Base-by-base conservation (phyloP, 1,140 invertebrate genomes). In the Melanaphis sacchari region DNA sequence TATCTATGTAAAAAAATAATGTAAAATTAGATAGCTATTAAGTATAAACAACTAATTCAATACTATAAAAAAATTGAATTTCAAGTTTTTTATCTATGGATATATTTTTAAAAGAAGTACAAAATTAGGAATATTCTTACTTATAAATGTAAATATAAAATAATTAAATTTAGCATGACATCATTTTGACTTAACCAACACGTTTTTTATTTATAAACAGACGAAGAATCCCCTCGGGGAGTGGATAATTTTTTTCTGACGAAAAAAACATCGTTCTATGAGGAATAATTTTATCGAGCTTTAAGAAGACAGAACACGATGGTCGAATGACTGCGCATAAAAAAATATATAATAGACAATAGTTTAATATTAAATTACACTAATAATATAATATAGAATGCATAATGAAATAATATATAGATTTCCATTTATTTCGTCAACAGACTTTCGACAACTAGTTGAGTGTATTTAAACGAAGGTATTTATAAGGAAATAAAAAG, bases 161-260 rank as follows among this genome's bases (percentile, higher is more conserved):
- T 66, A n/a, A 76, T 76, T n/a, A 76, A 59, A 59, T 59, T 11
- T n/a, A 76, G 18, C 59, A 76, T 52, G 36, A 84, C 91, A 81
- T 49, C 26, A 93, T 93, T 93, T 93, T 93, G 81, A 85, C 81
- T 93, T 93, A 41, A 85, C 85, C 43, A 91, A 91, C 66, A 49
- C 21, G 41, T 31, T 82, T 38, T 93, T 52, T 85, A 93, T 93
- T 93, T 85, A 41, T 54, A 93, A 49, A 43, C 76, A 38, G 22
- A 31, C 36, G 22, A 90, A 38, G 89, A 66, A 90, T 90, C 52
- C 52, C 89, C 26, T 66, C 7, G 18, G 26, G 36, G 24, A 6
- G 18, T 15, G 31, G 15, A 76, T n/a, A 49, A 24, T 38, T 89
- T 54, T 36, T 90, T 59, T 38, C 36, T 49, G 8, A 54, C 36